Evolutionary conservation across 2,113 vertebrate genomes (phyloP), one percentile per base, ranked within the genome.

Genomic region (Pavo muticus): DNA sequence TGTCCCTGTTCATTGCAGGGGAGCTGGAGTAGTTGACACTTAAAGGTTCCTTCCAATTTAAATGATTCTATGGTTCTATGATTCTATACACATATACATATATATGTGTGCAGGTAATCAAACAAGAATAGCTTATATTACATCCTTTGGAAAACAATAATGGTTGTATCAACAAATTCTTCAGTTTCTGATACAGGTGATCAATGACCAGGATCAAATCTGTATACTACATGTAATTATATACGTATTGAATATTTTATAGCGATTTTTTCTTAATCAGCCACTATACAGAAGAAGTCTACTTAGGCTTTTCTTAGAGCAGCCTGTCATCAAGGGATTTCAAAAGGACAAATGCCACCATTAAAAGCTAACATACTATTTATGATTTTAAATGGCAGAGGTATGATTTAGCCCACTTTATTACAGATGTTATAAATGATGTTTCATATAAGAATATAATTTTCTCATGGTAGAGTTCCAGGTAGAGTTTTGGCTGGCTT

Each of bases 311-410:
- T 84, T 94, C 83, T 84, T 88, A 87, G 91, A 72, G 67, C 71
- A 90, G 48, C 37, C 83, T 90, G 71, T 95, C 86, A 95, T 93
- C 63, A 84, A 94, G 91, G 70, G 81, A 87, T 95, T 93, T 95
- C 83, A 75, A 87, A 90, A 95, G 48, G 67, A 90, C 73, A 84
- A 93, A 86, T 65, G 35, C 39, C 88, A 86, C 61, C 93, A 94
- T 94, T 90, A 91, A 95, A 90, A 84, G 73, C 65, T 84, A 88
- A 76, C 61, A 42, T 69, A 63, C 59, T 88, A 75, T 75, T 94
- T 95, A 88, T 70, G 69, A 87, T 87, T 91, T 94, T 79, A 93
- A 94, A 93, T 79, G 77, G 73, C 71, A 94, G 27, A 89, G 81
- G 67, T 94, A 91, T 72, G 67, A 91, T 91, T 96, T 93, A 89